Evolutionary conservation across 1,140 invertebrate species (phyloP), one percentile per base, ranked within the genome.

Genomic region (Neodiprion pinetum): DNA sequence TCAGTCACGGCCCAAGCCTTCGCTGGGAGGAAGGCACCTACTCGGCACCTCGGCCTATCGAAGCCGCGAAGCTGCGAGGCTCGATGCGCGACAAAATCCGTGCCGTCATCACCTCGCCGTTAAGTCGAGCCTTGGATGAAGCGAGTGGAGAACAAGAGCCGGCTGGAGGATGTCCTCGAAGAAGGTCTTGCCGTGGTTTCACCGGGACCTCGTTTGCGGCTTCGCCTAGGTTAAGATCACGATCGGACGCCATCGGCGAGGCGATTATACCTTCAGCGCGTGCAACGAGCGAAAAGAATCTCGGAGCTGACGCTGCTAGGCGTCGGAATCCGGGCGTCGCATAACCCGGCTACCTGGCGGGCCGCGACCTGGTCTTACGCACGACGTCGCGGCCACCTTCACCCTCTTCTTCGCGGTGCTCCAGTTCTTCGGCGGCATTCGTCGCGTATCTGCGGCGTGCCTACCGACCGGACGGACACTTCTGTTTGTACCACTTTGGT

Each of bases 231-330:
- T 61, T 61, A 17, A 61, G 53, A 61, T 61, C 53, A 61, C 47
- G 21, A 69, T 47, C 68, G 68, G 21, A 28, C 68, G 68, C 14
- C 47, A 23, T 69, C 47, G 68, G 68, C 21, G 47, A 47, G 21
- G 14, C 68, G 68, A 5, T 40, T 40, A 40, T 14, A 14, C 11
- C 77, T 81, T 78, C 75, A 74, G 74, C n/a, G 75, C 48, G 71
- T 75, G 68, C 80, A 75, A 75, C 73, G 76, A 76, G 70, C 66
- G 76, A 67, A 11, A 49, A 80, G 80, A 81, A 81, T 81, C 75
- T 72, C 70, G 74, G 77, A 74, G 79, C 78, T 81, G 78, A 81
- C 80, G 79, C 80, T 76, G 77, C 80, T 70, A 81, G 80, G 81
- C 78, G 72, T 23, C 72, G 80, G 80, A 81, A 81, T 81, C 74